Base-by-base conservation (phyloP, 2,888 invertebrate genomes). In the Hermodice carunculata region DNA sequence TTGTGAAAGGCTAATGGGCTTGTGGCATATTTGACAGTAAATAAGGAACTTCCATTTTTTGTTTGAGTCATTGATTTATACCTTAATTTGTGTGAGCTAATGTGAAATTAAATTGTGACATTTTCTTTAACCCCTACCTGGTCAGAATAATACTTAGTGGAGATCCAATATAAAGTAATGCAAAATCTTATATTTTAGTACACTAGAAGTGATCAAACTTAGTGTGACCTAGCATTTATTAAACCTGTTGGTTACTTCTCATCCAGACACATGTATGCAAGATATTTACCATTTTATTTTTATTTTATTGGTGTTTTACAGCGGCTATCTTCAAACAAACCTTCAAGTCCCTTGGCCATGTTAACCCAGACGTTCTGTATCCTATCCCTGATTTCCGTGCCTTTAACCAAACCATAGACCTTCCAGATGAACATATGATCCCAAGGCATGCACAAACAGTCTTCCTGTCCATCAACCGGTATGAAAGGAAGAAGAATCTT, bases 401-500 rank as follows among this genome's bases (percentile, higher is more conserved):
- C 29, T 79, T 82, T 62, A 72, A 85, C 37, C 70, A 76, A 40
- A 72, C 76, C 14, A 62, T 77, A 2, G 78, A 77, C 5, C 66
- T 73, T 22, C 69, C 73, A 8, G 63, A 73, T 17, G 71, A 74
- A 61, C 79, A 79, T 22, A 46, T 81, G 22, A 69, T 86, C 6
- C 82, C 83, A 6, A 60, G 66, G 2, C 68, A 76, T 22, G 82
- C 80, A 31, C 73, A 78, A 19, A 78, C 75, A 40, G 86, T 95
- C 40, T 94, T 98, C 83, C 87, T 99, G 11, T 99, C 98, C 0
- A 92, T 99, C 71, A 99, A 99, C 87, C 91, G 99, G 68, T 99
- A 93, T 87, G 99, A 99, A 83, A 91, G 95, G 6, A 99, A 99
- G 84, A 99, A 99, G 86, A 94, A 96, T 85, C 88, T 99, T n/a